Evolutionary conservation across 2,797 vertebrate species (phyloP).

Genomic region (Cercopithecus mitis): DNA sequence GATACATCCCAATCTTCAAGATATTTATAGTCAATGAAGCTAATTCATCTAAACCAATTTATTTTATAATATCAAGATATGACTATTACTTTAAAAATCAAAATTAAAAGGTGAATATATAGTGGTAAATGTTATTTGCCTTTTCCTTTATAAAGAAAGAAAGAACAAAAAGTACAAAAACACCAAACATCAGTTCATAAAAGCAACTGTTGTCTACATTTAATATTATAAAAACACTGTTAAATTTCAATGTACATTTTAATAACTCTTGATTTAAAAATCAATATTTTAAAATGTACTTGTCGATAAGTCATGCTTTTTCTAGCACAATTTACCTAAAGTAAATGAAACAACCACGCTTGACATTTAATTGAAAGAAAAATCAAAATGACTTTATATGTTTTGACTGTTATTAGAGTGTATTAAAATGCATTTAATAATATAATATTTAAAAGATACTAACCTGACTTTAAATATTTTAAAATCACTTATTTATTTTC

Average conservation of each 20-base stretch:
- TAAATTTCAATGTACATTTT: neutral
- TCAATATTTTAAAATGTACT: constrained; percentile 28
- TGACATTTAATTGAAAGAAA: constrained; percentile 54
- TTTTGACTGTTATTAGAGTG: constrained; percentile 20
- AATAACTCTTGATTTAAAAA: constrained; percentile 31
- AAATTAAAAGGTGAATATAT: neutral
- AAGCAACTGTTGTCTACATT: neutral
- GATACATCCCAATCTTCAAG: neutral
- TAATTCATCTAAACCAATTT: neutral
- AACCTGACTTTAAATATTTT: constrained; percentile 24
- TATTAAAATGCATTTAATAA: constrained; percentile 30
- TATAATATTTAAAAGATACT: constrained; percentile 18
- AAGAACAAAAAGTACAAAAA: neutral
- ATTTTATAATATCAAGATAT: neutral
- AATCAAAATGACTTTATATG: neutral
- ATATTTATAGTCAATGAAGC: neutral
- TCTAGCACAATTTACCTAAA: neutral
- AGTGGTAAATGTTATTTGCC: neutral
- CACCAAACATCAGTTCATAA: neutral
- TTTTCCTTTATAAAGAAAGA: constrained; percentile 13
- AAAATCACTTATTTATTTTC: neutral
- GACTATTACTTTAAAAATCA: neutral
- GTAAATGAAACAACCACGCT: constrained; percentile 29
- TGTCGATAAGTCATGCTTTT: constrained; percentile 29
- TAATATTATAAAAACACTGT: neutral